phyloP scores from a whole-genome alignment of 2,797 vertebrate genomes.

The Alectoris magna region DNA sequence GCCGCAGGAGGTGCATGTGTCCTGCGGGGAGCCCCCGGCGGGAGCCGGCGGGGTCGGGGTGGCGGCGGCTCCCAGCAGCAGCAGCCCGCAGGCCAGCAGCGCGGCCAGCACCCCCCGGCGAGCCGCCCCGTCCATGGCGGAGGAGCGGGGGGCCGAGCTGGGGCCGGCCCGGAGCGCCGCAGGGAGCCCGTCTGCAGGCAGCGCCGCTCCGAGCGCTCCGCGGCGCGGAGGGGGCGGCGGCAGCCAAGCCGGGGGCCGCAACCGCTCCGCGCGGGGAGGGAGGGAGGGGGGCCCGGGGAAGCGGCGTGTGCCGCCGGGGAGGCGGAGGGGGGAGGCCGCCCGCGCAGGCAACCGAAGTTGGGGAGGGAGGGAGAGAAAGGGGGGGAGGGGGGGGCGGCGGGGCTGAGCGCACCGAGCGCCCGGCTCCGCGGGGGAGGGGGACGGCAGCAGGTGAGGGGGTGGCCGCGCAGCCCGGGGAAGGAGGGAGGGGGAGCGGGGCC shows the following conservation, averaged over 20 bases:
- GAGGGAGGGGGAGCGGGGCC: background rate
- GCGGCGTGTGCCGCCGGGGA: slow-evolving; percentile 7
- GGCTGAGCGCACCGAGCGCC: slow-evolving; percentile 31
- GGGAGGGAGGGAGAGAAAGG: background rate
- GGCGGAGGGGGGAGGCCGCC: background rate
- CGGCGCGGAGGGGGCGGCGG: slow-evolving; percentile 51
- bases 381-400: background rate
- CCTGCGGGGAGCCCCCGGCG: slow-evolving; percentile 79
- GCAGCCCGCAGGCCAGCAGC: slow-evolving; percentile 75
- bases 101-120: slow-evolving; percentile 72
- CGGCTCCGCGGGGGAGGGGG: slow-evolving; percentile 33
- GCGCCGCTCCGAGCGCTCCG: slow-evolving; percentile 57
- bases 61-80: slow-evolving; percentile 75
- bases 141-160: slow-evolving; percentile 70
- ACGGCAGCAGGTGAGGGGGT: slow-evolving; percentile 19
- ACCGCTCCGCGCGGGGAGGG: slow-evolving; percentile 31
- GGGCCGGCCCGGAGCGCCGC: slow-evolving; percentile 67
- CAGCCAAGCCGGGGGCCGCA: slow-evolving; percentile 37
- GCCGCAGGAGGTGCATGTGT: slow-evolving; percentile 92
- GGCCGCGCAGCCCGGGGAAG: slow-evolving; percentile 24
- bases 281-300: slow-evolving; percentile 9
- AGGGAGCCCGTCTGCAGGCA: slow-evolving; percentile 60
- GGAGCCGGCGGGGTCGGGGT: slow-evolving; percentile 80
- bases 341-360: slow-evolving; percentile 8
- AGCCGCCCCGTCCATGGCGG: slow-evolving; percentile 81